These are phyloP conservation scores for Typhlomys cinereus DNA, from an alignment of 2,113 vertebrate species.

Conservation along the genomic window DNA sequence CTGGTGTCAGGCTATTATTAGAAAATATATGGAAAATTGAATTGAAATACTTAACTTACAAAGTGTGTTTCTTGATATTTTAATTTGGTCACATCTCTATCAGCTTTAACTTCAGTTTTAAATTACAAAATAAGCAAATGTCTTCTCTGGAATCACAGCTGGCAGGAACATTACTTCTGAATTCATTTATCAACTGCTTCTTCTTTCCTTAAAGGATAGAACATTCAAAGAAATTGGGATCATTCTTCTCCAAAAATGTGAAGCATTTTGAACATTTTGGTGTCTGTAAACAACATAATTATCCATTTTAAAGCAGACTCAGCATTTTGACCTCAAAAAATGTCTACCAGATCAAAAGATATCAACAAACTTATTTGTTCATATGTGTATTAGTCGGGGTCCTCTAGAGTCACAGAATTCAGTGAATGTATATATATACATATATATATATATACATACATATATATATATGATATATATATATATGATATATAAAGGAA, in stretches of 20 bases:
- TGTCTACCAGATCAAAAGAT: neutral
- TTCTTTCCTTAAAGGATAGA: neutral
- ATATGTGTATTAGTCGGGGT: neutral
- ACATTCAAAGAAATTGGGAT: neutral
- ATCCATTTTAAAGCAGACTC: neutral
- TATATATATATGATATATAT: no score
- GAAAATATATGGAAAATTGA: slow-evolving; percentile 52
- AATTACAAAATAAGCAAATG: slow-evolving; percentile 31
- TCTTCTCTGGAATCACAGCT: neutral
- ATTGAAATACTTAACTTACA: neutral
- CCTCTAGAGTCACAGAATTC: no score
- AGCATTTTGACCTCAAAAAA: neutral
- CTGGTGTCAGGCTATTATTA: slow-evolving; percentile 53
- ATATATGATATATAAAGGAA: no score
- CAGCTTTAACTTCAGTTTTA: slow-evolving; percentile 30
- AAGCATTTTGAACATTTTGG: slow-evolving; percentile 7
- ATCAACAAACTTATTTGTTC: neutral
- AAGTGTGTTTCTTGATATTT: slow-evolving; percentile 32
- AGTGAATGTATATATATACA: neutral
- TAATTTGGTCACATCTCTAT: slow-evolving; percentile 51
- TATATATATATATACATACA: neutral
- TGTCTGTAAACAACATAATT: neutral
- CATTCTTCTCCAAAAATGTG: neutral
- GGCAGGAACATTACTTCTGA: slow-evolving; percentile 5
- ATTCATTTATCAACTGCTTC: neutral